Base-by-base conservation (phyloP, 2,888 invertebrate genomes). In the Sericinus montela region DNA sequence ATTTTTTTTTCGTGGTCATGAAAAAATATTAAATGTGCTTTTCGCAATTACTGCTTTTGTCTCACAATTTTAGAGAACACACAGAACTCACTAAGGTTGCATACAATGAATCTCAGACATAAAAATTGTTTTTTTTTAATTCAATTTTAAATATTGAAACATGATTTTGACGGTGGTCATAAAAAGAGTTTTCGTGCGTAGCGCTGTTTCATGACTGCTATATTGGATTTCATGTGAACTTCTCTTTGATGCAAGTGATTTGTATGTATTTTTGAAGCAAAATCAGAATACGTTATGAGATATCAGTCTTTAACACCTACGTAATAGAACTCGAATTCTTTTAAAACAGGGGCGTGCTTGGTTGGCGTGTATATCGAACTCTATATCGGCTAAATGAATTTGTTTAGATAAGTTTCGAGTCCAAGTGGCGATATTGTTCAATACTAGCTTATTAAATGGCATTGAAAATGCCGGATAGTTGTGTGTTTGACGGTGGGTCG, bases 401-500 rank as follows among this genome's bases (percentile, higher is more conserved):
- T 40, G 39, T 46, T 41, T 39, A 46, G 38, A 50, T 51, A 49
- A 50, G 48, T 48, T 44, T 46, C 38, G 56, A 48, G 53, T 59
- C 45, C 46, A 54, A 46, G 54, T 35, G 48, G 51, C 48, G 54
- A 50, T 43, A 53, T 58, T 46, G 54, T 57, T 51, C 54, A 55
- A 51, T 48, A 53, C 39, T 56, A 52, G 46, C 53, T 54, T 55
- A 53, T 58, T 39, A 13, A n/a, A 59, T 57, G 54, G 67, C 67
- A 66, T 66, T 64, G 62, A 62, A 62, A 64, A 68, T 68, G 68
- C 68, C 56, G 51, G 50, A 60, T 59, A 42, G 40, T n/a, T 30
- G 6, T 25, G 39, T 25, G 39, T 46, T 23, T 30, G 9, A 16
- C 30, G 29, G 29, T 16, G 7, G 41, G 30, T 8, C 29, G 10